Evolutionary conservation across 2,888 invertebrate genomes (phyloP), one percentile per base, ranked within the genome.

Genomic region (Apoderus coryli): DNA sequence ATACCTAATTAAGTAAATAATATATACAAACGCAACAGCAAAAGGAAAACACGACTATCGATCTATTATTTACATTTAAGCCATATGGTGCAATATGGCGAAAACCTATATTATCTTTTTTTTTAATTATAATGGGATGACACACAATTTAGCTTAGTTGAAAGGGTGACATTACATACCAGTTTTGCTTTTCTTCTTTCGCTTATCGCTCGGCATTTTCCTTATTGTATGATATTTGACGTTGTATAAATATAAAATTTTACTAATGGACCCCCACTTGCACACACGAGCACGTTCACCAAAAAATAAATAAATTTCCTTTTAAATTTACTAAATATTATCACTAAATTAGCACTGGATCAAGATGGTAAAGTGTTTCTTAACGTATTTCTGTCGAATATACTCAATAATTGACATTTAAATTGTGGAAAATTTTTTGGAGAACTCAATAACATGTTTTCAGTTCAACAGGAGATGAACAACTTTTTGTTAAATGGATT

Each of bases 341-440:
- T 65, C 61, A 62, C 59, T 57, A 61, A 63, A 56, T 59, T 59
- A 60, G 63, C 64, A 67, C 68, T 68, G 64, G 68, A 78, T 78
- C 78, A 79, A 74, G 77, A 79, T 59, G 76, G 76, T 65, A 72
- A 70, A 75, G 69, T 72, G 71, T 76, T 75, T 56, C 65, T 62
- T 70, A 69, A 70, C 66, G 64, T 68, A 65, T 71, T 71, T 72
- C 67, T 71, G 65, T 65, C 69, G 64, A 67, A 67, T 68, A 67
- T 68, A 68, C 68, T 69, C 63, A 64, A 62, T 61, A 69, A 72
- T 70, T 67, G 67, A 69, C 73, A 75, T 65, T 65, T 69, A 72
- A 69, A 69, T 67, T 68, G 65, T 65, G 66, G 66, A 63, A 67
- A 69, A 68, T 70, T 65, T 63, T 64, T 66, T 63, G 64, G 61